Percentiles rank a stretch among this genome's conserved stretches.
phyloP scores from a whole-genome alignment of 2,888 invertebrate genomes.

The Heliconius ismenius region DNA sequence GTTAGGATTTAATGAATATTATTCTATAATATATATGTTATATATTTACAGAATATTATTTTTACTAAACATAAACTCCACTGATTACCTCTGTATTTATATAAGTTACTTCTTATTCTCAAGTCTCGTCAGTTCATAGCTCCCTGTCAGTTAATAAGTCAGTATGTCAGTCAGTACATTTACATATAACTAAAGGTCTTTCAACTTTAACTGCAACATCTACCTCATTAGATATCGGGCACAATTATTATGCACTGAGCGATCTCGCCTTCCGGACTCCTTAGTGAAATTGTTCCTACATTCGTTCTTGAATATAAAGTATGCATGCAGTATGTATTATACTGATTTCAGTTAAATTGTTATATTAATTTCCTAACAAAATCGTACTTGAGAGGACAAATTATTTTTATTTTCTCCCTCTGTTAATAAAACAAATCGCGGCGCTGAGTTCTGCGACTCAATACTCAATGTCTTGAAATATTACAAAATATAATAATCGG shows the following conservation, averaged over 20 bases:
- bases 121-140: not conserved
- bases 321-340: too few relatives aligned
- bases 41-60: not conserved
- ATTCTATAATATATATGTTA: too few relatives aligned
- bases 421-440: too few relatives aligned
- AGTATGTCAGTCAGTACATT: constrained; percentile 17
- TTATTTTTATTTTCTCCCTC: too few relatives aligned
- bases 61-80: too few relatives aligned
- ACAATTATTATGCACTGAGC: constrained; percentile 33
- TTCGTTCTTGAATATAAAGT: constrained; percentile 5
- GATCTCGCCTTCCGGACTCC: constrained; percentile 32
- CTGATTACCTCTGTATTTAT: not conserved
- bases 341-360: too few relatives aligned
- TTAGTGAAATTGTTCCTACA: constrained; percentile 27
- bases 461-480: too few relatives aligned
- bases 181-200: constrained; percentile 5
- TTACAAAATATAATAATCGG: too few relatives aligned
- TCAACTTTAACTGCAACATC: constrained; percentile 6
- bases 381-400: too few relatives aligned
- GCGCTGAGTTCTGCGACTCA: too few relatives aligned
- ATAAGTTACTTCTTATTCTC: not conserved
- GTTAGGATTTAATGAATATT: too few relatives aligned
- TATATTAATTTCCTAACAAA: too few relatives aligned
- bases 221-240: constrained; percentile 33
- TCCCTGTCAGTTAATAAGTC: constrained; percentile 1